phyloP scores from a whole-genome alignment of 2,113 vertebrate species.

The Ictalurus furcatus region DNA sequence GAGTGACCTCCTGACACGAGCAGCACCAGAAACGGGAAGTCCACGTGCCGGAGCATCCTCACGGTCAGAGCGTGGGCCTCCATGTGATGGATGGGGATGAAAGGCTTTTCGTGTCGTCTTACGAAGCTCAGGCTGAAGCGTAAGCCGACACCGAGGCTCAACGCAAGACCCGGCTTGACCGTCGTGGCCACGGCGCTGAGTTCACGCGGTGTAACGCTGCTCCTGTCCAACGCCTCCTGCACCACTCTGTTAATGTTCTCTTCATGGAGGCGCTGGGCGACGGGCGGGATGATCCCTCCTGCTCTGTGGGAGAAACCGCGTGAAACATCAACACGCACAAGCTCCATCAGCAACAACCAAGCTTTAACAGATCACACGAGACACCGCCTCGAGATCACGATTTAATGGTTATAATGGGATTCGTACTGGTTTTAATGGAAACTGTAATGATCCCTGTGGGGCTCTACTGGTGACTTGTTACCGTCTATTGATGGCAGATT shows the following conservation, averaged over 20 bases:
- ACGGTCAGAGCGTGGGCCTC: constrained; percentile 93
- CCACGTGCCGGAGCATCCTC: constrained; percentile 77
- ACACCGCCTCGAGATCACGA: background rate
- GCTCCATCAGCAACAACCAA: background rate
- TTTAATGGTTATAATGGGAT: too few relatives aligned
- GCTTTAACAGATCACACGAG: background rate
- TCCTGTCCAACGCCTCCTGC: constrained; percentile 76
- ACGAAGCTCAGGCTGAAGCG: constrained; percentile 81
- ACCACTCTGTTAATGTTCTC: constrained; percentile 85
- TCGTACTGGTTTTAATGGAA: too few relatives aligned
- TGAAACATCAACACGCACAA: background rate
- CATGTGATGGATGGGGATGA: constrained; percentile 98
- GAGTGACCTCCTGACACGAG: constrained; percentile 92
- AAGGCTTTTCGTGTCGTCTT: constrained; percentile 75
- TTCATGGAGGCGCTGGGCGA: constrained; percentile 88
- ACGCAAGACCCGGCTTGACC: constrained; percentile 84
- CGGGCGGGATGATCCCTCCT: constrained; percentile 88
- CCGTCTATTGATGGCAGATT: too few relatives aligned
- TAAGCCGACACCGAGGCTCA: constrained; percentile 85
- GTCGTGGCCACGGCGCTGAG: constrained; percentile 89
- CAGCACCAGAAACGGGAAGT: constrained; percentile 93
- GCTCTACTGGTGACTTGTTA: too few relatives aligned
- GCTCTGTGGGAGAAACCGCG: constrained; percentile 68
- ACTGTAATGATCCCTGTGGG: too few relatives aligned
- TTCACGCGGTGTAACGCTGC: constrained; percentile 69